Base-by-base conservation (phyloP, 2,888 invertebrate genomes). In the Stratiomys singularior region DNA sequence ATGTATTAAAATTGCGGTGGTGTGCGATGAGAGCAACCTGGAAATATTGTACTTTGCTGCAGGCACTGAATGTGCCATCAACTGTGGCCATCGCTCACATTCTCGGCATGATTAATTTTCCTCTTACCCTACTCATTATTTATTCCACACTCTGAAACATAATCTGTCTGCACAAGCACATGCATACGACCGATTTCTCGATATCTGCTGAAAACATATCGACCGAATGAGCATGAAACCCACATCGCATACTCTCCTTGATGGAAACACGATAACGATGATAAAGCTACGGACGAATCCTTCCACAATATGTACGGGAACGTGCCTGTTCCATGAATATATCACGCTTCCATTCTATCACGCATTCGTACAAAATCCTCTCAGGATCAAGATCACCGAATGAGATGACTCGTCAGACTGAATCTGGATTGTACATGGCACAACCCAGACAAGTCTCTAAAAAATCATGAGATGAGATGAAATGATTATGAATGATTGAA, bases 401-500 rank as follows among this genome's bases (percentile, higher is more conserved):
- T 9, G 37, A 37, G 37, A 5, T 60, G 58, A 60, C 4, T 25
- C n/a, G n/a, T n/a, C 25, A 60, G 21, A 21, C 58, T 21, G 58
- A 23, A 18, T 25, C 23, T 60, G 23, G 5, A 23, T 23, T 21
- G 25, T n/a, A n/a, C n/a, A n/a, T n/a, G n/a, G n/a, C n/a, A n/a
- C n/a, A n/a, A 4, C 13, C 25, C 9, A 25, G 25, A 25, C 11
- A 60, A 52, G 7, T 52, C 52, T 18, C 58, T 18, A 25, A 7
- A 7, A 21, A 60, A 60, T 4, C 27, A 13, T 7, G 28, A 64
- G 64, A 64, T 64, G 71, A 67, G 47, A 71, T 71, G 71, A 71
- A 27, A 71, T 71, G 71, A 71, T 71, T 71, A 52, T 71, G 71
- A 71, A 71, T 71, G 71, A 71, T 71, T 47, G 71, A 71, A 71